Conservation (phyloP, 2,113 vertebrate genomes). For the Numenius arquata region DNA sequence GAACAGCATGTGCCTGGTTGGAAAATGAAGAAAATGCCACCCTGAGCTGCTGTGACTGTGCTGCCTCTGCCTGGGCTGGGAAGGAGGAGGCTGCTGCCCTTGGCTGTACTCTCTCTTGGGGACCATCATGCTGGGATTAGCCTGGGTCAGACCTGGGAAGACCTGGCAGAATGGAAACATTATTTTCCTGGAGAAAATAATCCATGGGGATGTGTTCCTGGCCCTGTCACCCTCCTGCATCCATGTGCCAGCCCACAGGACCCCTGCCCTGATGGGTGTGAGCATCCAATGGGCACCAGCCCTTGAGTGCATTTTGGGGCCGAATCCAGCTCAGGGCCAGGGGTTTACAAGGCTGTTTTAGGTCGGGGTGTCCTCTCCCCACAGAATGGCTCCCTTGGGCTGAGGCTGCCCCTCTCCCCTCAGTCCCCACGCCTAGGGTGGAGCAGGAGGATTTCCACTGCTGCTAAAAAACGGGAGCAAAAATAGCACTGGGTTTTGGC, state of each 20-base stretch:
- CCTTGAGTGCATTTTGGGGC: background rate
- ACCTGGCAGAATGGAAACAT: background rate
- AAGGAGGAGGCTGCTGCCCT: background rate
- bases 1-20: background rate
- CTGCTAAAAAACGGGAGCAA: slow-evolving; percentile 39
- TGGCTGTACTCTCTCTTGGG: background rate
- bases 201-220: background rate
- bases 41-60: background rate
- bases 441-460: slow-evolving; percentile 36
- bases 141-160: background rate
- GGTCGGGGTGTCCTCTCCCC: background rate
- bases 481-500: slow-evolving; percentile 56
- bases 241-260: background rate
- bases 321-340: background rate
- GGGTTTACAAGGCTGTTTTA: background rate
- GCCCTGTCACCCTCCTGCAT: background rate
- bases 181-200: background rate
- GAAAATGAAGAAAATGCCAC: background rate
- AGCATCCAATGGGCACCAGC: background rate
- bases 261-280: background rate
- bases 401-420: background rate
- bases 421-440: background rate
- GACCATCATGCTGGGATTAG: background rate
- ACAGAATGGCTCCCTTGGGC: background rate
- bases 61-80: background rate